phyloP scores from a whole-genome alignment of 1,140 invertebrate genomes.

The Ceratosolen solmsi region DNA sequence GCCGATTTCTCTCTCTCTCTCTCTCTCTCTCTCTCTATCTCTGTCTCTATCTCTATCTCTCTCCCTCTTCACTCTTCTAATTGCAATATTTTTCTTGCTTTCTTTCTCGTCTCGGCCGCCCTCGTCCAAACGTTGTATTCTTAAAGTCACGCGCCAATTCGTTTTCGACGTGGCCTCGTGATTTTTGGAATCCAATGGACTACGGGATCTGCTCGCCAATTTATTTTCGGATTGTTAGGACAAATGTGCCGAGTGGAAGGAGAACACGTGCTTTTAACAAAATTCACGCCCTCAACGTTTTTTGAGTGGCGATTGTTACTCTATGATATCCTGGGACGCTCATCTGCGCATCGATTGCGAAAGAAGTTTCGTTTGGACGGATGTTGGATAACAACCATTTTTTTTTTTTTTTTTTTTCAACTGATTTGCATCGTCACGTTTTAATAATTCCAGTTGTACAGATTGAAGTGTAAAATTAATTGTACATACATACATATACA shows the following conservation, averaged over 20 bases:
- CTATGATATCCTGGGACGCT: too few relatives aligned
- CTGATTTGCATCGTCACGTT: too few relatives aligned
- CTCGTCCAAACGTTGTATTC: background rate
- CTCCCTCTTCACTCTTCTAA: background rate
- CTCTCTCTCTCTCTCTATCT: background rate
- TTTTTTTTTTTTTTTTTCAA: background rate
- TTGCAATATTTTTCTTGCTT: background rate
- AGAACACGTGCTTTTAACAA: slow-evolving; percentile 7
- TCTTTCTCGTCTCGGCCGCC: background rate
- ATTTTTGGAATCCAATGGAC: slow-evolving; percentile 3
- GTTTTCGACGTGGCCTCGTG: background rate
- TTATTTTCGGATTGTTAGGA: background rate
- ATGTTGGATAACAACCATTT: background rate
- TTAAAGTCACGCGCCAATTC: slow-evolving; percentile 14
- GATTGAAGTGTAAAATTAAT: too few relatives aligned
- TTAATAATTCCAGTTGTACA: too few relatives aligned
- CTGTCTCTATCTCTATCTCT: background rate
- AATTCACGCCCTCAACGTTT: background rate
- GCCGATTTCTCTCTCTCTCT: background rate
- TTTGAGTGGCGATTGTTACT: background rate
- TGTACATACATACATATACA: too few relatives aligned
- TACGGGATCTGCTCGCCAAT: background rate
- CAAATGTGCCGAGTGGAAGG: background rate
- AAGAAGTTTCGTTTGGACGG: background rate
- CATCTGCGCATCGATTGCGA: background rate